Conservation (phyloP, 2,888 invertebrate species). For the Plagodis pulveraria region DNA sequence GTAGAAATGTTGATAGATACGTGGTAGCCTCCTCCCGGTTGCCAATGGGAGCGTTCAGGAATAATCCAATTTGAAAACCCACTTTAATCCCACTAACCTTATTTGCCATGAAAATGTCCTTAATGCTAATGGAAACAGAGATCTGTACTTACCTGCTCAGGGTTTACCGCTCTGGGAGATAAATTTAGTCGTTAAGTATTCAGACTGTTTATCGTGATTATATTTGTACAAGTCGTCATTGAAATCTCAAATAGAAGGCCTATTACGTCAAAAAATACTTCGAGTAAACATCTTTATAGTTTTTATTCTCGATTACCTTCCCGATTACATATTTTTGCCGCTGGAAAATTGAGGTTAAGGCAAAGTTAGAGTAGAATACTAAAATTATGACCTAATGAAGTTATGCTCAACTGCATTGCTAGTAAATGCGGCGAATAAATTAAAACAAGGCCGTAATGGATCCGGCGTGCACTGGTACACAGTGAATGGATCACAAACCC, state of each 20-base stretch:
- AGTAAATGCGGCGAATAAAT: constrained; percentile 22
- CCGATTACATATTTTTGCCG: constrained; percentile 6
- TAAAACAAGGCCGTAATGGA: constrained; percentile 26
- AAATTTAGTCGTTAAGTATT: constrained; percentile 42
- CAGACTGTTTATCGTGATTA: constrained; percentile 19
- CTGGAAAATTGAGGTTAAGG: constrained; percentile 13
- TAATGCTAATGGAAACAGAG: constrained; percentile 53
- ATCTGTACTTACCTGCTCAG: constrained; percentile 42
- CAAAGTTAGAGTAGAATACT: background rate
- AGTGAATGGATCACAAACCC: constrained; percentile 45
- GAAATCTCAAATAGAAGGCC: constrained; percentile 14
- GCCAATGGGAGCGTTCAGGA: constrained; percentile 35
- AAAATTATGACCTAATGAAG: constrained; percentile 1
- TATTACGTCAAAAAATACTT: constrained; percentile 11
- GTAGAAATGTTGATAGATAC: constrained; percentile 39
- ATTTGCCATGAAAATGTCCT: constrained; percentile 52
- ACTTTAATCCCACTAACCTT: constrained; percentile 53
- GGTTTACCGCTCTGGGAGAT: constrained; percentile 45
- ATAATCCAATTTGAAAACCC: constrained; percentile 51
- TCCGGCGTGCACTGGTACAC: constrained; percentile 42
- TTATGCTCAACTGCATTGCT: constrained; percentile 16
- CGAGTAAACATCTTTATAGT: constrained; percentile 13
- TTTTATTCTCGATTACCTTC: constrained; percentile 20
- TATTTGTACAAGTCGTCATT: constrained; percentile 13
- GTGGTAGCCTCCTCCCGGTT: constrained; percentile 37